These are phyloP conservation scores for Pseudomyrmex dendroicus DNA, from an alignment of 1,140 invertebrate species.

Conservation along the genomic window DNA sequence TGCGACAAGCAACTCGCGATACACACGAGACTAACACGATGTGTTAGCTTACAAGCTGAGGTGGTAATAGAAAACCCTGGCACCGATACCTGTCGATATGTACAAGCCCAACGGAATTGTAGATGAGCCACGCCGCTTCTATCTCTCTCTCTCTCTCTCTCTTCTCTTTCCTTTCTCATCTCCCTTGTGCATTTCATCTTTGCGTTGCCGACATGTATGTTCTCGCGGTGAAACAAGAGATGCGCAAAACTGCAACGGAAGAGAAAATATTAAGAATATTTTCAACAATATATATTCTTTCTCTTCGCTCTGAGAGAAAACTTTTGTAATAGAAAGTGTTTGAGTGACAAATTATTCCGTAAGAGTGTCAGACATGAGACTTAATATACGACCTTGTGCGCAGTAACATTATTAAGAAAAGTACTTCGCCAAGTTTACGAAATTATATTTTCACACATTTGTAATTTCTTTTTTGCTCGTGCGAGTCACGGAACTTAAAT, in stretches of 20 bases:
- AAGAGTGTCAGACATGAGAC: background rate
- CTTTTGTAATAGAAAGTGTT: background rate
- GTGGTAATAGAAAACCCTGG: constrained; percentile 69
- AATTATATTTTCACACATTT: constrained; percentile 5
- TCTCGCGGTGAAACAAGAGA: constrained; percentile 6
- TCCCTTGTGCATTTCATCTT: constrained; percentile 69
- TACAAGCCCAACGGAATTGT: constrained; percentile 56
- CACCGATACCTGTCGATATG: constrained; percentile 69
- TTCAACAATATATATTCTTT: background rate
- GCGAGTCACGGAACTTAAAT: constrained; percentile 14
- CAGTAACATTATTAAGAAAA: background rate
- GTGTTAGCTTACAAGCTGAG: constrained; percentile 55
- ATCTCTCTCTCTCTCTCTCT: no score
- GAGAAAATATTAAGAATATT: constrained; percentile 51
- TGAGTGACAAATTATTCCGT: background rate
- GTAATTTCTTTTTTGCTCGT: background rate
- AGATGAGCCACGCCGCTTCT: constrained; percentile 53
- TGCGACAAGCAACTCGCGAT: background rate
- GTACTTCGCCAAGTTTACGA: background rate
- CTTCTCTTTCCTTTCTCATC: no score
- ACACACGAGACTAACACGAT: constrained; percentile 61
- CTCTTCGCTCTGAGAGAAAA: no score
- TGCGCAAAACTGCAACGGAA: background rate
- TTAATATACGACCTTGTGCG: no score
- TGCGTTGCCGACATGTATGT: background rate